Conservation (phyloP, 2,797 vertebrate species). For the Diplodus puntazzo region DNA sequence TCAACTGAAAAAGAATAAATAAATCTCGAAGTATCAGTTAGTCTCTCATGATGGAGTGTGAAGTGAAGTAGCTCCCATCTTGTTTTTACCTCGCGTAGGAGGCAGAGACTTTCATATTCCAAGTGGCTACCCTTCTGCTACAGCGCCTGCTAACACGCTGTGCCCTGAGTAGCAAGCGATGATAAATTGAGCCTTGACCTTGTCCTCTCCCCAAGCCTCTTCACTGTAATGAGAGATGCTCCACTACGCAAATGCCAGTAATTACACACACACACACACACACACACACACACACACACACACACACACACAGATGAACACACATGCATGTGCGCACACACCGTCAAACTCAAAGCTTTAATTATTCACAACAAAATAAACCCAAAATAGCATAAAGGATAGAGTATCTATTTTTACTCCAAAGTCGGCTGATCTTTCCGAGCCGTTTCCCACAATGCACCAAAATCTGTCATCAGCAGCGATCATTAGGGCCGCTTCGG, state of each 20-base stretch:
- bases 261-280: conserved; percentile 64
- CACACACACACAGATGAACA: neutral
- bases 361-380: conserved; percentile 61
- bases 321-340: conserved; percentile 2
- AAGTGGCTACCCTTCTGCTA: conserved; percentile 18
- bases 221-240: conserved; percentile 75
- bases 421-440: conserved; percentile 58
- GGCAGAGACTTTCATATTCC: conserved; percentile 42
- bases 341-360: conserved; percentile 48
- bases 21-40: conserved; percentile 18
- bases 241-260: conserved; percentile 71
- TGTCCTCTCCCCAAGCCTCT: conserved; percentile 70
- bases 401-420: conserved; percentile 71
- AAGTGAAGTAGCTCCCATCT: conserved; percentile 32
- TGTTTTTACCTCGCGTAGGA: conserved; percentile 23
- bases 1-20: conserved; percentile 41
- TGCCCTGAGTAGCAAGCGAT: conserved; percentile 63
- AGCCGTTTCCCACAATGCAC: conserved; percentile 53
- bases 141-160: conserved; percentile 24
- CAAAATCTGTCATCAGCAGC: conserved; percentile 62
- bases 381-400: conserved; percentile 60
- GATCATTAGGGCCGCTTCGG: conserved; percentile 54
- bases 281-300: conserved; percentile 11
- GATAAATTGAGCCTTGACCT: conserved; percentile 80
- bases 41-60: conserved; percentile 32